Evolutionary conservation across 1,140 invertebrate genomes (phyloP).

Genomic region (Paraescarpia echinospica): DNA sequence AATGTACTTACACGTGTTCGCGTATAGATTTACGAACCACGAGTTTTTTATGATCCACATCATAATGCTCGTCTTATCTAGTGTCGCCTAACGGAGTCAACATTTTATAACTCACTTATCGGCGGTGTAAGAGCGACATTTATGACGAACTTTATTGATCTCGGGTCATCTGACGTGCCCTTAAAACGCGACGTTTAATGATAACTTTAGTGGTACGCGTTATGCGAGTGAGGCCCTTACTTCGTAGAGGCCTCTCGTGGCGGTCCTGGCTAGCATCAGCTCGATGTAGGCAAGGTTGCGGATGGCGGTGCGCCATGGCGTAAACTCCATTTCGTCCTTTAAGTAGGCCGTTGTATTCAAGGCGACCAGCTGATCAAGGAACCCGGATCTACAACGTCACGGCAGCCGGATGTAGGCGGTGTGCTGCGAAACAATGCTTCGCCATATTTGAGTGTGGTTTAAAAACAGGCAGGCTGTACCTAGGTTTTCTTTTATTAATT

Average conservation of each 20-base stretch:
- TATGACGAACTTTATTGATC: background rate
- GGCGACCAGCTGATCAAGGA: conserved; percentile 70
- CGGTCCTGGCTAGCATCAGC: conserved; percentile 59
- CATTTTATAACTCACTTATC: conserved; percentile 1
- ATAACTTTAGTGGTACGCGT: background rate
- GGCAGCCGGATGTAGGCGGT: background rate
- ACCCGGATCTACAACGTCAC: conserved; percentile 63
- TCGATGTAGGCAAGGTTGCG: conserved; percentile 72
- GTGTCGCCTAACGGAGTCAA: background rate
- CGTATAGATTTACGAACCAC: background rate
- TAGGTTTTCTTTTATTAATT: too few relatives aligned
- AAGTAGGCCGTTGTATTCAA: conserved; percentile 72
- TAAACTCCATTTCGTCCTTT: conserved; percentile 71
- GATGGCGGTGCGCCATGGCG: conserved; percentile 60
- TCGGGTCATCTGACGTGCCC: background rate
- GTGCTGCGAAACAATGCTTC: background rate
- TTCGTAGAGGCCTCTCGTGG: conserved; percentile 56
- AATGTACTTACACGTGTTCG: background rate
- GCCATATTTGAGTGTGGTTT: too few relatives aligned
- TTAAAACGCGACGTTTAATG: background rate
- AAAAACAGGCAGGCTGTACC: too few relatives aligned
- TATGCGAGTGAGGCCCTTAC: background rate
- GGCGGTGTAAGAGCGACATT: background rate
- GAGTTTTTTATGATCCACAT: background rate
- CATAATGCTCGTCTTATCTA: background rate